phyloP scores from a whole-genome alignment of 1,140 invertebrate species.

The Drosophila kanapiae region DNA sequence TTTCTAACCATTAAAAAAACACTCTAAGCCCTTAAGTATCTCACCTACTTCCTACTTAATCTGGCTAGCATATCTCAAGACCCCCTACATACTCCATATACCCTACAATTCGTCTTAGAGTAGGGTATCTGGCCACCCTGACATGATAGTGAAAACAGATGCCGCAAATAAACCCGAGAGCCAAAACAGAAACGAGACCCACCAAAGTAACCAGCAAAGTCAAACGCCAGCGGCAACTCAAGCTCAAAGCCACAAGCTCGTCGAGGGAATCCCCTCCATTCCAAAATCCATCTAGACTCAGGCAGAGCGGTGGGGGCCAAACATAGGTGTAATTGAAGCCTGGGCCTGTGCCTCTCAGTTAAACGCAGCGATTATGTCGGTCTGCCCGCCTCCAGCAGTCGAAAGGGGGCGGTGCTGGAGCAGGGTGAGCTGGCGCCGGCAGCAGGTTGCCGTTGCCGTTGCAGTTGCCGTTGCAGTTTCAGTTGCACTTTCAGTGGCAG shows the following conservation, averaged over 20 bases:
- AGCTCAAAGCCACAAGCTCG: conserved; percentile 34
- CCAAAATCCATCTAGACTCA: background rate
- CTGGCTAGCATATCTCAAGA: background rate
- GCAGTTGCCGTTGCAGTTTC: conserved; percentile 25
- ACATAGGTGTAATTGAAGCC: conserved; percentile 75
- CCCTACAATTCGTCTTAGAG: background rate
- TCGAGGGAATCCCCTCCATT: conserved; percentile 3
- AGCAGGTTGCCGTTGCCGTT: conserved; percentile 22
- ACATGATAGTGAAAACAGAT: conserved; percentile 57
- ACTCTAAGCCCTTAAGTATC: background rate
- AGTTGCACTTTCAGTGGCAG: conserved; percentile 32
- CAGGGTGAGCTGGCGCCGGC: conserved; percentile 18
- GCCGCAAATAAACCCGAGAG: conserved; percentile 26
- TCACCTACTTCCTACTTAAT: background rate
- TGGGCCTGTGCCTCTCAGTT: conserved; percentile 64
- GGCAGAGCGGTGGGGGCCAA: background rate
- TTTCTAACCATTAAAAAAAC: too few relatives aligned
- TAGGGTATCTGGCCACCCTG: conserved; percentile 24
- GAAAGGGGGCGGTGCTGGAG: conserved; percentile 17
- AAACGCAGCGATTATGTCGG: conserved; percentile 79
- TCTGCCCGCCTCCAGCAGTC: conserved; percentile 62
- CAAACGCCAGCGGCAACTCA: conserved; percentile 22
- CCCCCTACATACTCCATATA: background rate
- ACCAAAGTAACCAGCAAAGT: conserved; percentile 39
- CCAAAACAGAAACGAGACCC: conserved; percentile 25